Evolutionary conservation across 2,888 invertebrate species (phyloP), one percentile per base, ranked within the genome.

Genomic region (Diarsia mendica): DNA sequence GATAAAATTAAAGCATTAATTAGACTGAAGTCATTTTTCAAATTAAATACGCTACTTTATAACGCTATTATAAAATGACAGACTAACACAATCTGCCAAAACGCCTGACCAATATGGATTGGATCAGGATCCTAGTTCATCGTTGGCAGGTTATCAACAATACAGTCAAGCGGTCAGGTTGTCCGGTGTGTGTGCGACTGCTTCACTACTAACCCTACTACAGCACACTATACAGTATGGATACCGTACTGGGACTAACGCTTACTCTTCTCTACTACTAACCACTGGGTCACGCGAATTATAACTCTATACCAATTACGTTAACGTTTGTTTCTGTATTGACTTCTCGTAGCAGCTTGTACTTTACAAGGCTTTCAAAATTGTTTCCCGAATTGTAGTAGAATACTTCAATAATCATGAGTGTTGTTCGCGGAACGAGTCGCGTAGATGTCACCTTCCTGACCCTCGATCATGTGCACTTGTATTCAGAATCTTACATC

Each of bases 241-340:
- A 15, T 18, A 77, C 79, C 39, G 64, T 63, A 72, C 77, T 75
- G 71, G 61, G 67, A 85, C 87, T 79, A 69, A 82, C 69, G 85
- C 84, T 84, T 77, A 68, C 79, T 79, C 73, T 77, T 68, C 70
- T 71, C 3, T 15, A 63, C 33, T 72, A 80, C 80, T 77, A 60
- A 77, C 72, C 60, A 48, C 28, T n/a, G 66, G 44, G 64, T 69
- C 77, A 72, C 76, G 77, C 79, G 66, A 81, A 75, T 76, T 69
- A 68, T 67, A 51, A 55, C 67, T 46, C 63, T 49, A 61, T 23
- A 13, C 23, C 39, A 67, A 28, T n/a, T 8, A 61, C 39, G 10
- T 15, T 15, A n/a, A 9, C 8, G 3, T 13, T 5, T 61, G 61
- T 49, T 66, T 66, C 44, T 18, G 39, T 44, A 44, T 23, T 44